Conservation (phyloP, 2,888 invertebrate species). For the Caenorhabditis sp. region DNA sequence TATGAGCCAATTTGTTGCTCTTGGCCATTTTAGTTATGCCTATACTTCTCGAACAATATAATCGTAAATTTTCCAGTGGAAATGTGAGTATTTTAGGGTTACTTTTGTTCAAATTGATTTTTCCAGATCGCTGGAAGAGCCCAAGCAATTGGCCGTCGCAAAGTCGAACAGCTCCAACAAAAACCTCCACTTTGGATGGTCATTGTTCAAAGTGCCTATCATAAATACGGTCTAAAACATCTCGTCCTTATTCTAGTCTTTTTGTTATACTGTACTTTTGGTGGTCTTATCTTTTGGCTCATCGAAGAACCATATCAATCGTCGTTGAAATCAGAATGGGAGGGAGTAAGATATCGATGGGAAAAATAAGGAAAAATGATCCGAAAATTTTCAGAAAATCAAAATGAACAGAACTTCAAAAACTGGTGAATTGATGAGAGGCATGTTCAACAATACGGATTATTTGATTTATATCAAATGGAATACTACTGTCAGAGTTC, state of each 20-base stretch:
- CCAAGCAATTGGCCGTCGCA: slow-evolving; percentile 51
- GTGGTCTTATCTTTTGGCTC: slow-evolving; percentile 53
- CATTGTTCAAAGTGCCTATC: slow-evolving; percentile 55
- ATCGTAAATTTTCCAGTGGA: not conserved
- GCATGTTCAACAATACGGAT: slow-evolving; percentile 57
- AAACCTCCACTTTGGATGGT: slow-evolving; percentile 57
- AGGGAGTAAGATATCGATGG: not conserved
- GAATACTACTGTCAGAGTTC: slow-evolving; percentile 38
- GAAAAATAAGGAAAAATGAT: not conserved
- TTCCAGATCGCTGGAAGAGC: slow-evolving; percentile 58
- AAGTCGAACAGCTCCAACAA: slow-evolving; percentile 50
- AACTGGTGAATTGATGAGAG: slow-evolving; percentile 50
- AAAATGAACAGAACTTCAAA: slow-evolving; percentile 41
- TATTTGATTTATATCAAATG: slow-evolving; percentile 56
- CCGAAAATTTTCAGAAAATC: slow-evolving; percentile 39
- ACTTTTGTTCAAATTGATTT: not conserved
- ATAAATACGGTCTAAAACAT: slow-evolving; percentile 57
- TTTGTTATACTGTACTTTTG: slow-evolving; percentile 49
- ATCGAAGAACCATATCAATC: slow-evolving; percentile 54
- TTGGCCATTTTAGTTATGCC: not conserved
- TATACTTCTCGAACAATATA: not conserved
- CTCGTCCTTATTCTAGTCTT: slow-evolving; percentile 54
- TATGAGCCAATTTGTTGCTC: not conserved
- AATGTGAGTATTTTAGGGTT: no score
- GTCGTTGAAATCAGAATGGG: not conserved